These are phyloP conservation scores for Apoda limacodes DNA, from an alignment of 2,888 invertebrate species.

Conservation along the genomic window DNA sequence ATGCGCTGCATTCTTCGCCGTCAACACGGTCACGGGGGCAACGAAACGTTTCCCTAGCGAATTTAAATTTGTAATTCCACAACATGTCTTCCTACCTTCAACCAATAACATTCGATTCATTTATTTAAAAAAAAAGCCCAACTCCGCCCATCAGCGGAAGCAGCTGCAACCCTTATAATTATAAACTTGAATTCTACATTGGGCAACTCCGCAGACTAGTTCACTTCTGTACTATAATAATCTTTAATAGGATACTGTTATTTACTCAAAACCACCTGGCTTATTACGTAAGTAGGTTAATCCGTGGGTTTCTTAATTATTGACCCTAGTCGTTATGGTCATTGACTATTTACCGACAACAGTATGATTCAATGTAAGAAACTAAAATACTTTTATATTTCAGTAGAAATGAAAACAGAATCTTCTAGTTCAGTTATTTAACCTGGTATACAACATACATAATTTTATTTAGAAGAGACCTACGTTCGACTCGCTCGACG, in stretches of 20 bases:
- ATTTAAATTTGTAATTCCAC: constrained; percentile 64
- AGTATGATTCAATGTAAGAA: too few species aligned
- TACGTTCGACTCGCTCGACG: too few species aligned
- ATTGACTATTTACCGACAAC: too few species aligned
- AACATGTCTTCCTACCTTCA: constrained; percentile 37
- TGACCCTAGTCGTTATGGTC: too few species aligned
- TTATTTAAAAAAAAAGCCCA: constrained; percentile 39
- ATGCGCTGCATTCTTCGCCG: constrained; percentile 57
- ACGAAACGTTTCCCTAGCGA: constrained; percentile 58
- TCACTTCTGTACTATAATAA: constrained; percentile 13
- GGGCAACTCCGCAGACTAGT: constrained; percentile 24
- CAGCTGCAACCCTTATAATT: constrained; percentile 65
- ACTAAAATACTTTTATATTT: too few species aligned
- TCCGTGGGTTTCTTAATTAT: too few species aligned
- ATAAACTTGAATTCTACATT: constrained; percentile 52
- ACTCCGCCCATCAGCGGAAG: constrained; percentile 61
- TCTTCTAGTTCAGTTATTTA: too few species aligned
- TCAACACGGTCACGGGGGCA: constrained; percentile 49
- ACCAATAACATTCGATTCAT: constrained; percentile 57
- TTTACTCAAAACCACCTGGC: constrained; percentile 25
- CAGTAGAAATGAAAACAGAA: too few species aligned
- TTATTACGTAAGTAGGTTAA: constrained; percentile 14
- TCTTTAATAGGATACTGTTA: constrained; percentile 20
- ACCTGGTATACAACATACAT: too few species aligned
- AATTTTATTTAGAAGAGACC: too few species aligned